Evolutionary conservation across 2,113 vertebrate genomes (phyloP).

Genomic region (Labrus mixtus): DNA sequence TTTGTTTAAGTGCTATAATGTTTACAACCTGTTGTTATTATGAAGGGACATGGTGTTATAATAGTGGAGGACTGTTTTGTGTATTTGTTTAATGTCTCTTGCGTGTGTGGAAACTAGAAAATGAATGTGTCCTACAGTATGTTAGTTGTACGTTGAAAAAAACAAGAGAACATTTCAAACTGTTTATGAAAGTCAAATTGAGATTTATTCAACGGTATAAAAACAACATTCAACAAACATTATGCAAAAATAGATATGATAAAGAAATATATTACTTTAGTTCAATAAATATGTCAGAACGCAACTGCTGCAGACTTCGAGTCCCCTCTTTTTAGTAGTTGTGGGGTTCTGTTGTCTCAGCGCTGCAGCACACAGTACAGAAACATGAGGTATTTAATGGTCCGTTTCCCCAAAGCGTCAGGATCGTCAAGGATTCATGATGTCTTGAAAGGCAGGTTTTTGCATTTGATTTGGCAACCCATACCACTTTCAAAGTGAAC

Average conservation of each 20-base stretch:
- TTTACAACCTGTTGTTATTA: no score
- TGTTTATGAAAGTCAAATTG: constrained; percentile 68
- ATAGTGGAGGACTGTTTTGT: no score
- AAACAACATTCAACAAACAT: constrained; percentile 77
- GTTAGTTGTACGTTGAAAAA: not conserved
- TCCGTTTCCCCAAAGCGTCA: constrained; percentile 68
- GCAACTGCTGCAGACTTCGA: constrained; percentile 60
- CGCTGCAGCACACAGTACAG: constrained; percentile 78
- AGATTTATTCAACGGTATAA: constrained; percentile 84
- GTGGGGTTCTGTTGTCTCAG: constrained; percentile 61
- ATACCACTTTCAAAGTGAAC: constrained; percentile 39
- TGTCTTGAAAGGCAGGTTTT: constrained; percentile 66
- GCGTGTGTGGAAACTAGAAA: no score
- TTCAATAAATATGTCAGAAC: constrained; percentile 86
- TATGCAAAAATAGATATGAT: constrained; percentile 83
- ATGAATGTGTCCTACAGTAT: not conserved
- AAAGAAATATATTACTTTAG: constrained; percentile 89
- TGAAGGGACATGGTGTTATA: no score
- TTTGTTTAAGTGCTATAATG: no score
- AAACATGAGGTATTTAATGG: constrained; percentile 85
- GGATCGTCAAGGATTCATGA: constrained; percentile 63
- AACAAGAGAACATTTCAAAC: constrained; percentile 1
- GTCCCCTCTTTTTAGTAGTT: constrained; percentile 67
- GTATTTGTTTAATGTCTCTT: no score
- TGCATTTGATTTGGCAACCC: constrained; percentile 58